phyloP scores from a whole-genome alignment of 2,113 vertebrate species.

The Eudyptes chrysolophus region DNA sequence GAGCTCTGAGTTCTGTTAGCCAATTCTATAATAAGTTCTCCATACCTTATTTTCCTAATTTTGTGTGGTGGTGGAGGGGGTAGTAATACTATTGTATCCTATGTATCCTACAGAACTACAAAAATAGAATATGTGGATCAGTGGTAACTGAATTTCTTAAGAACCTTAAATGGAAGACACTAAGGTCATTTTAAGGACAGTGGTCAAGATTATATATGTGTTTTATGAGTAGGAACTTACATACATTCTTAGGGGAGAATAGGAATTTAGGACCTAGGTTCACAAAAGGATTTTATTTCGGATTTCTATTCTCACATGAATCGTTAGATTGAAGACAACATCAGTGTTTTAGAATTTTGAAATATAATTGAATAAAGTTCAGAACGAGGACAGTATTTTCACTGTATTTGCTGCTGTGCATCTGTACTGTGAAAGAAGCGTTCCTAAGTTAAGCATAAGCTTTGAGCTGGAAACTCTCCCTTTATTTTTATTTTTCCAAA shows the following conservation, averaged over 20 bases:
- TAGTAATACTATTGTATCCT: not conserved
- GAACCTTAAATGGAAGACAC: not conserved
- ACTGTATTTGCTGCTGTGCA: not conserved
- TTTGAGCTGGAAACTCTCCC: not conserved
- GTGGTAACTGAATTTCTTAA: not conserved
- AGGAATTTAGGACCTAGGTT: not conserved
- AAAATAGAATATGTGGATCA: not conserved
- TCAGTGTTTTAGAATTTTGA: not conserved
- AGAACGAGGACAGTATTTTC: not conserved
- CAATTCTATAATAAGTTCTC: not conserved
- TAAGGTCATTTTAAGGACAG: not conserved
- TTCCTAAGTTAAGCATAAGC: not conserved
- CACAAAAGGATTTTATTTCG: not conserved
- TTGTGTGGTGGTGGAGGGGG: accelerated
- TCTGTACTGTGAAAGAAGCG: not conserved
- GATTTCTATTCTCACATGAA: not conserved
- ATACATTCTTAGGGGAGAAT: not conserved
- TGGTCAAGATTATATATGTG: not conserved
- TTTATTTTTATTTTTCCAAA: not conserved
- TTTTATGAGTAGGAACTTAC: not conserved
- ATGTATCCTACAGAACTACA: not conserved
- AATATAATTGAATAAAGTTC: not conserved
- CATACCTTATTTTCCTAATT: not conserved
- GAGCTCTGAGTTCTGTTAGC: not conserved
- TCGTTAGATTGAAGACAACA: not conserved